phyloP scores from a whole-genome alignment of 2,797 vertebrate species.

The Danio jaintianensis region DNA sequence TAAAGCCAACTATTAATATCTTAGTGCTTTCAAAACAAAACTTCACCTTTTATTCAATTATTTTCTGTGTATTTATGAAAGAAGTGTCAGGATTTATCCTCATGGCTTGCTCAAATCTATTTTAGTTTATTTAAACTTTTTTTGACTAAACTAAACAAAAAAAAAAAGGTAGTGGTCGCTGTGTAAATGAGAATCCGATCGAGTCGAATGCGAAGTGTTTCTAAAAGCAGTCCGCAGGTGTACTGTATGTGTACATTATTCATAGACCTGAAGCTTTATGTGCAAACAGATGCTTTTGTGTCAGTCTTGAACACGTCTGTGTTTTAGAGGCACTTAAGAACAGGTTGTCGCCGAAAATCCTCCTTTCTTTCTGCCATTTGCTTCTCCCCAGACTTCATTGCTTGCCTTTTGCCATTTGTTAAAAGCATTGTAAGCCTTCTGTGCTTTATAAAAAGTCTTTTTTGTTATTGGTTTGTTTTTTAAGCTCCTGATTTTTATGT shows the following conservation, averaged over 20 bases:
- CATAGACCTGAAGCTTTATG: conserved; percentile 76
- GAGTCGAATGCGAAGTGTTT: conserved; percentile 71
- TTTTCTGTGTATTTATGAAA: conserved; percentile 11
- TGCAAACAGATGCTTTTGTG: conserved; percentile 72
- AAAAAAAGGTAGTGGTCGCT: conserved; percentile 29
- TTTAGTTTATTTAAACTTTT: background rate
- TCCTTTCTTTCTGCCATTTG: conserved; percentile 43
- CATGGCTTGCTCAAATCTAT: conserved; percentile 17
- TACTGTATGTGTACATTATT: conserved; percentile 71
- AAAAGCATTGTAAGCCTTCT: conserved; percentile 73
- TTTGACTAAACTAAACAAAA: background rate
- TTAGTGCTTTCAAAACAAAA: conserved; percentile 24
- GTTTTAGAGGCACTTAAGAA: conserved; percentile 73
- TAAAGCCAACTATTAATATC: background rate
- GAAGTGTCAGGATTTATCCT: conserved; percentile 32
- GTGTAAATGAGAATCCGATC: conserved; percentile 59
- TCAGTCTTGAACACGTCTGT: conserved; percentile 57
- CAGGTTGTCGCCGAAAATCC: conserved; percentile 66
- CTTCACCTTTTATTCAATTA: background rate
- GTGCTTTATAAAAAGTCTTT: conserved; percentile 78
- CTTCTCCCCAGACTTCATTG: conserved; percentile 62
- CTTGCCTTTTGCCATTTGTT: conserved; percentile 65
- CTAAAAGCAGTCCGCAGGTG: conserved; percentile 69
- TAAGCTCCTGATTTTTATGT: conserved; percentile 67
- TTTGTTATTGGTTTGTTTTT: conserved; percentile 61